Conservation (phyloP, 2,113 vertebrate genomes). For the Cardinalis cardinalis region DNA sequence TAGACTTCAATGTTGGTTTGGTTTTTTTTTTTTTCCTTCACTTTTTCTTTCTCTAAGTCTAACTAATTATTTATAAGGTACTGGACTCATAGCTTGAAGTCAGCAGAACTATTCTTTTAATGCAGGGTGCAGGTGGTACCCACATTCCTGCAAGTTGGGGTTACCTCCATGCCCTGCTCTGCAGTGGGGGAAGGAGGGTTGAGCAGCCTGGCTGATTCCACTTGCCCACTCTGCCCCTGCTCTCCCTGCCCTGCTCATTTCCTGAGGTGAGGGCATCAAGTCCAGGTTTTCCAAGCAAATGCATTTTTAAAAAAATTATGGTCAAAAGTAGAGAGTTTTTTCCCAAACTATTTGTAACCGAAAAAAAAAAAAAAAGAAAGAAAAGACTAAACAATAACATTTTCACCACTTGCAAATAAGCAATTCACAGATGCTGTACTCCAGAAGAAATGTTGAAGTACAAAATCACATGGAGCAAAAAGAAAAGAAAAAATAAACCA, state of each 20-base stretch:
- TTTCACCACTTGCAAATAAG: background rate
- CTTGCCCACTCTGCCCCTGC: background rate
- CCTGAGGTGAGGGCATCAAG: background rate
- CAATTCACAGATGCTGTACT: background rate
- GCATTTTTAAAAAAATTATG: background rate
- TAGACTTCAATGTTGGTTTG: background rate
- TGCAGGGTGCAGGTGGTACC: background rate
- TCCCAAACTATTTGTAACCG: accelerated
- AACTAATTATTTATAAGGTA: background rate
- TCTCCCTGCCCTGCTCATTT: background rate
- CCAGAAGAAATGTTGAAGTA: background rate
- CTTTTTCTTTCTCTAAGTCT: background rate
- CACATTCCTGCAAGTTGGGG: background rate
- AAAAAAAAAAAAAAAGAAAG: background rate
- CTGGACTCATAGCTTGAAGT: background rate
- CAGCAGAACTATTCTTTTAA: background rate
- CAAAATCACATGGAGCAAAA: background rate
- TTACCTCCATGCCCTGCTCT: background rate
- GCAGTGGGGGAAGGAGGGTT: background rate
- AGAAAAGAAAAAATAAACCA: background rate
- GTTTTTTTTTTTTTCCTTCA: background rate
- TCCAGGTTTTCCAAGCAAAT: background rate
- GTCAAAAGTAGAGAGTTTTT: background rate
- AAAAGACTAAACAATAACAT: background rate
- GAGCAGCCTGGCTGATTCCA: background rate